Base-by-base conservation (phyloP, 2,888 invertebrate species). In the Drosophila paramelanica region DNA sequence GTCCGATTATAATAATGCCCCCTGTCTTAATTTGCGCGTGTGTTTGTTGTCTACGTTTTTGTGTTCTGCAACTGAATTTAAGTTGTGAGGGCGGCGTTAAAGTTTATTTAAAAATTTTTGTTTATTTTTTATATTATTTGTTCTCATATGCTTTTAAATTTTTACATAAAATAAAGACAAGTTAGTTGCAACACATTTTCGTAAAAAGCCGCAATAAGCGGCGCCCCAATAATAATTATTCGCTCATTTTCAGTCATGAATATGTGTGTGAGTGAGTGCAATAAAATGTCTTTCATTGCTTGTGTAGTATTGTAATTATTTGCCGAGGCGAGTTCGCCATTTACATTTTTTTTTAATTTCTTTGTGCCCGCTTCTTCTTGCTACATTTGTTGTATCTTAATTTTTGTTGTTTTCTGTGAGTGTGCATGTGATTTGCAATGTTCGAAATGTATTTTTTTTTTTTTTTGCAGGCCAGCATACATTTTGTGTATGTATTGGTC, bases 401-500 rank as follows among this genome's bases (percentile, higher is more conserved):
- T 49, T 46, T 42, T 61, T 57, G 58, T 64, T 47, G 61, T 77
- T 39, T 51, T 53, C 52, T 50, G 50, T 79, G 75, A 68, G 61
- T 73, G 67, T 17, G 64, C 67, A 57, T 66, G 73, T 72, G 73
- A 78, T 73, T 74, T 73, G 74, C 74, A 76, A 65, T 65, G 57
- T 51, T 74, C 47, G 23, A 43, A 43, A 23, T 13, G 31, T 11
- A 23, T 43, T 59, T 61, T 68, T 81, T 42, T n/a, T n/a, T 59
- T 61, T 70, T 81, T 81, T 77, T 71, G 69, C 88, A 61, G 77
- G 46, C 49, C 58, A 71, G 71, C 74, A 82, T 86, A 80, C 57
- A 81, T 76, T 75, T 87, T 89, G 84, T 89, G 83, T 88, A 81
- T 88, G 84, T 90, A 73, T 84, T 83, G 74, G 81, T 59, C 71